A percentile compares a stretch with the other conserved stretches of the same genome.
These are phyloP conservation scores for Acanthiza pusilla DNA, from an alignment of 2,797 vertebrate species.

Conservation along the genomic window DNA sequence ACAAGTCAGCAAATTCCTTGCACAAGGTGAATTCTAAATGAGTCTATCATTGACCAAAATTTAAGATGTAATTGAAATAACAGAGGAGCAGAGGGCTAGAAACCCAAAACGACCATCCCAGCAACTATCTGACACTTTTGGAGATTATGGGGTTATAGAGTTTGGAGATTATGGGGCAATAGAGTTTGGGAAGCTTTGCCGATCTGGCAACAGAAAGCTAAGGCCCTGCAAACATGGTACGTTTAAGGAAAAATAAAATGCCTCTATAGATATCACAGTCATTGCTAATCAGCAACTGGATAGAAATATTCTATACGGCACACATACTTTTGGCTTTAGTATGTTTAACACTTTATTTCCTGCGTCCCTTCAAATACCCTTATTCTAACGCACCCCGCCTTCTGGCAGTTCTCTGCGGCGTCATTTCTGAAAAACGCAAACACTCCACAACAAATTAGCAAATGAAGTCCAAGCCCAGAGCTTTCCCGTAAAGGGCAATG, in stretches of 20 bases:
- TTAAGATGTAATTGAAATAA: not conserved
- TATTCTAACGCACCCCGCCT: not conserved
- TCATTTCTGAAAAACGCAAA: not conserved
- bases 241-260: not conserved
- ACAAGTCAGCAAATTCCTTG: not conserved
- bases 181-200: not conserved
- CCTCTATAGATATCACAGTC: not conserved
- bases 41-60: not conserved
- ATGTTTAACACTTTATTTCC: not conserved
- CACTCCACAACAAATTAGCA: not conserved
- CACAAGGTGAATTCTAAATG: not conserved
- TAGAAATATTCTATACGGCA: not conserved
- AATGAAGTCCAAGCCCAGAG: not conserved
- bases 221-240: fast-evolving
- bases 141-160: not conserved
- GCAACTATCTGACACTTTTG: not conserved
- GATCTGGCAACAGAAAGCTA: not conserved
- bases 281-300: not conserved
- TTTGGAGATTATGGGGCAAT: not conserved
- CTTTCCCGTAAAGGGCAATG: not conserved
- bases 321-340: not conserved
- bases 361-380: not conserved
- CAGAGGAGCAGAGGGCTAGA: not conserved
- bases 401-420: not conserved
- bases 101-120: not conserved